Evolutionary conservation across 2,797 vertebrate genomes (phyloP).

Genomic region (Lepilemur septentrionalis): DNA sequence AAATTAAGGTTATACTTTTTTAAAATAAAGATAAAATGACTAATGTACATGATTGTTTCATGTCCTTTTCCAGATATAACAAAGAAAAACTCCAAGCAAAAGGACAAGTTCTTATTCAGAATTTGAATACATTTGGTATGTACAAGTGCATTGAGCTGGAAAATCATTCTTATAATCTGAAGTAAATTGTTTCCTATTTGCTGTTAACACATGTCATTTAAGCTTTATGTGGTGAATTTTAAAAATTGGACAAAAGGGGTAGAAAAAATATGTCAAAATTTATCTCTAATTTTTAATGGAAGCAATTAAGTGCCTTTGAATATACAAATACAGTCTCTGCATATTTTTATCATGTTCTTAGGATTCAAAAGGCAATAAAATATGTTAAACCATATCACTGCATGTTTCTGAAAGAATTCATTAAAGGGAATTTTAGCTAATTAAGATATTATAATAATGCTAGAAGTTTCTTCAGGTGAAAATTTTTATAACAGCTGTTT

Average conservation of each 20-base stretch:
- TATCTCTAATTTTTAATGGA: conserved; percentile 19
- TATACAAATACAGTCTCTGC: background rate
- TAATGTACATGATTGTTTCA: background rate
- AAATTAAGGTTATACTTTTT: background rate
- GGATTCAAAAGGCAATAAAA: conserved; percentile 33
- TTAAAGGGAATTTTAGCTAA: background rate
- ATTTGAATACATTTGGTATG: background rate
- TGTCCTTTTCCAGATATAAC: background rate
- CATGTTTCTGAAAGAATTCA: conserved; percentile 4
- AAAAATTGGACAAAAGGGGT: background rate
- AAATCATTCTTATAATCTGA: background rate
- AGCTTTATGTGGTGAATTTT: background rate
- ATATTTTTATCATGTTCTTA: background rate
- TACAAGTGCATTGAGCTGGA: background rate
- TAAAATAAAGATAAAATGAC: background rate
- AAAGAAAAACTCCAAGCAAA: background rate
- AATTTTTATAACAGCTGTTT: background rate
- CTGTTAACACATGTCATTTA: background rate
- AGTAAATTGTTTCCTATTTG: background rate
- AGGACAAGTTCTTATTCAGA: background rate
- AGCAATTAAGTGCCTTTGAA: background rate
- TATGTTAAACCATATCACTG: background rate
- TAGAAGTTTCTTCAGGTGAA: background rate
- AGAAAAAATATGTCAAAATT: background rate
- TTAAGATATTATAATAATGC: background rate